Conservation (phyloP, 2,797 vertebrate species). For the Halcyon chelicuti region DNA sequence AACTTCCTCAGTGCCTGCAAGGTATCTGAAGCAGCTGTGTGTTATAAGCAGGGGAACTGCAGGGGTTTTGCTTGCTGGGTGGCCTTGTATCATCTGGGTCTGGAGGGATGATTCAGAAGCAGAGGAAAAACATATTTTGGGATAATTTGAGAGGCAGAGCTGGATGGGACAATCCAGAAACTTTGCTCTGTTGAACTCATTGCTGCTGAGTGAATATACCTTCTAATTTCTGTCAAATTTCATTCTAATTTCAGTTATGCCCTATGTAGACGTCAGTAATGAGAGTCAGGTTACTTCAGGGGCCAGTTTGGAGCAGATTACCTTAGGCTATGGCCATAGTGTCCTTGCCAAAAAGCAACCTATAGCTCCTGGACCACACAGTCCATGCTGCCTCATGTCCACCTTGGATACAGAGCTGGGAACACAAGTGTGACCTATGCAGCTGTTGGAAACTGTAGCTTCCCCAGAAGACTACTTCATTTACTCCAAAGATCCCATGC, state of each 20-base stretch:
- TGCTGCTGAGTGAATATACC: neutral
- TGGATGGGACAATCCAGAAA: neutral
- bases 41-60: neutral
- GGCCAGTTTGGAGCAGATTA: neutral
- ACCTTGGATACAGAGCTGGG: neutral
- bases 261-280: neutral
- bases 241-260: neutral
- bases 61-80: neutral
- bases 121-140: neutral
- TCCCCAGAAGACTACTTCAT: neutral
- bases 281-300: neutral
- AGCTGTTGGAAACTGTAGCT: neutral
- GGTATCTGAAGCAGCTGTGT: constrained; percentile 1
- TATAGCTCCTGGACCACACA: neutral
- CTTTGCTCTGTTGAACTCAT: neutral
- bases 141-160: neutral
- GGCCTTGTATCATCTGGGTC: neutral
- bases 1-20: neutral
- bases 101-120: neutral
- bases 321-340: neutral
- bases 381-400: neutral
- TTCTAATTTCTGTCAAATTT: neutral
- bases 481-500: neutral
- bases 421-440: neutral
- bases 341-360: neutral